Evolutionary conservation across 2,797 vertebrate genomes (phyloP).

Genomic region (Pelochelys cantorii): DNA sequence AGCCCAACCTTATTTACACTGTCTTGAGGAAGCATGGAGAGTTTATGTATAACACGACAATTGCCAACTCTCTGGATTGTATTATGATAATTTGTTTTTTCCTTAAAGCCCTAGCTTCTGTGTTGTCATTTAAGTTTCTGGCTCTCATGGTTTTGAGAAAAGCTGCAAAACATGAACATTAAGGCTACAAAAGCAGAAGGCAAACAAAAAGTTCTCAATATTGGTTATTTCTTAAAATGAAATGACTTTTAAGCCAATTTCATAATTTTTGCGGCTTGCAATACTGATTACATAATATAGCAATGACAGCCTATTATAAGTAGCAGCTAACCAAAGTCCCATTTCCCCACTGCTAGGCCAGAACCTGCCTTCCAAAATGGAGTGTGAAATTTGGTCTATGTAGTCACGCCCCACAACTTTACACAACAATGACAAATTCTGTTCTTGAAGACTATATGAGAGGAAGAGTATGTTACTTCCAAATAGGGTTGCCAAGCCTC

Average conservation of each 20-base stretch:
- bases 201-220: constrained; percentile 18
- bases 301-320: constrained; percentile 30
- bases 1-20: not conserved
- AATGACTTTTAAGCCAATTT: constrained; percentile 2
- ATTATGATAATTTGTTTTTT: not conserved
- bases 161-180: not conserved
- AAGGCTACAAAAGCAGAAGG: not conserved
- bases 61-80: constrained; percentile 28
- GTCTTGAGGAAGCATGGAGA: not conserved
- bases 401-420: not conserved
- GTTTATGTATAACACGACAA: not conserved
- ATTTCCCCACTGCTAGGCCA: not conserved
- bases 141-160: not conserved
- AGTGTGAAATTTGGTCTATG: not conserved
- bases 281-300: not conserved
- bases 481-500: too few relatives aligned
- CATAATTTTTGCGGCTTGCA: not conserved
- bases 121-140: not conserved
- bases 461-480: not conserved
- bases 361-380: constrained; percentile 17
- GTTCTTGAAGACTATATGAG: not conserved
- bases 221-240: constrained; percentile 21
- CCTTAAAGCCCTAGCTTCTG: constrained; percentile 37
- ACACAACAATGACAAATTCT: not conserved
- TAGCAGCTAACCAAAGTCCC: constrained; percentile 57